A percentile compares a stretch with the other conserved stretches of the same genome.
Evolutionary conservation across 2,797 vertebrate genomes (phyloP).

Genomic region (Danionella dracula): DNA sequence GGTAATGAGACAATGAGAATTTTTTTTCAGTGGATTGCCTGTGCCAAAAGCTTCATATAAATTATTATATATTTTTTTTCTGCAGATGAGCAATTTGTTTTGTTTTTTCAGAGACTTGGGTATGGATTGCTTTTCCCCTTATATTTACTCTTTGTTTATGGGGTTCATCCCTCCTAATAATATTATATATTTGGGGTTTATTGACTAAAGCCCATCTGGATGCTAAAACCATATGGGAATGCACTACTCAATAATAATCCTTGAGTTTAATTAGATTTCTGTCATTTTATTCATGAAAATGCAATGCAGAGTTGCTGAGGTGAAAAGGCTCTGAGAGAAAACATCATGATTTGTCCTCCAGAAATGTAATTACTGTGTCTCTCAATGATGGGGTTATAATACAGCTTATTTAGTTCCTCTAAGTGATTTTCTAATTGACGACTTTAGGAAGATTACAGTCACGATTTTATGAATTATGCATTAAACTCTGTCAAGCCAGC

Average conservation of each 20-base stretch:
- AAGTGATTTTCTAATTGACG: constrained; percentile 4
- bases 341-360: not conserved
- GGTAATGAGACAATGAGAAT: no score
- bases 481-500: not conserved
- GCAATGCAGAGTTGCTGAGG: not conserved
- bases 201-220: constrained; percentile 16
- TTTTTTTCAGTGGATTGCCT: no score
- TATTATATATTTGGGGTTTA: no score
- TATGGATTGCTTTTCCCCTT: no score
- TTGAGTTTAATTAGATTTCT: constrained; percentile 6
- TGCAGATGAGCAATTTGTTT: no score
- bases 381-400: constrained; percentile 14
- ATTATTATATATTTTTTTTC: no score
- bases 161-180: no score
- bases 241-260: not conserved
- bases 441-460: not conserved
- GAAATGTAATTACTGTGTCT: constrained; percentile 10
- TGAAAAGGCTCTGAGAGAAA: not conserved
- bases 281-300: not conserved
- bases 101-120: no score
- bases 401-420: constrained; percentile 3
- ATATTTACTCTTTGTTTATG: not conserved
- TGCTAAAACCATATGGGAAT: constrained; percentile 12
- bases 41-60: no score
- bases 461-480: constrained; percentile 13